Evolutionary conservation across 1,140 invertebrate species (phyloP).

Genomic region (Pteromalus puparum): DNA sequence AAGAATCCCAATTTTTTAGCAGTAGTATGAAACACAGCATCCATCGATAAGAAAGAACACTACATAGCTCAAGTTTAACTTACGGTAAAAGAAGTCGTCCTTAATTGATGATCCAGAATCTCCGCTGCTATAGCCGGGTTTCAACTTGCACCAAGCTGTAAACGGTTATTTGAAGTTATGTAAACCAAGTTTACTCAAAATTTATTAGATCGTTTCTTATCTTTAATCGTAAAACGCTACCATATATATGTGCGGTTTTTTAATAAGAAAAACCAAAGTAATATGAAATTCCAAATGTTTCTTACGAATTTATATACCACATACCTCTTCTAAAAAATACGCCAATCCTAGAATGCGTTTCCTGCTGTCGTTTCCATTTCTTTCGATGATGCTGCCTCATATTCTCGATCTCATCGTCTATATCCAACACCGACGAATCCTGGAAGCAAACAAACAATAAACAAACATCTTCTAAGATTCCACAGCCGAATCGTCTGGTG

Average conservation of each 20-base stretch:
- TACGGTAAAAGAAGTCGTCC: slow-evolving; percentile 22
- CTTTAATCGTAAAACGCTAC: too few species aligned
- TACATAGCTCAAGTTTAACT: neutral
- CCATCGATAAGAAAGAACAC: slow-evolving; percentile 5
- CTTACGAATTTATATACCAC: neutral
- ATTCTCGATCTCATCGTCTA: slow-evolving; percentile 18
- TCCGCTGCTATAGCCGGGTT: neutral
- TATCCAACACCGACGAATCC: slow-evolving; percentile 47
- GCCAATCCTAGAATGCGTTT: neutral
- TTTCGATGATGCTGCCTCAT: neutral
- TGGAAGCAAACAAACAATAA: slow-evolving; percentile 11
- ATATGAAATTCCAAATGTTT: too few species aligned
- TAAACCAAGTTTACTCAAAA: too few species aligned
- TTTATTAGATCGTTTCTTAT: too few species aligned
- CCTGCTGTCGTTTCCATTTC: neutral
- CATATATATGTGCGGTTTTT: too few species aligned
- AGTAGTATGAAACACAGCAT: neutral
- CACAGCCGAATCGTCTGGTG: neutral
- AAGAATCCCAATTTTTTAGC: neutral
- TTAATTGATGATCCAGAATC: neutral
- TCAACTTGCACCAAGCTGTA: slow-evolving; percentile 6
- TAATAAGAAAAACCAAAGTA: too few species aligned
- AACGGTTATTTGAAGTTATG: neutral
- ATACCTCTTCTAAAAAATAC: slow-evolving; percentile 42
- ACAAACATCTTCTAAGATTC: neutral